Evolutionary conservation across 2,888 invertebrate species (phyloP).

Genomic region (Stictocephala bisonia): DNA sequence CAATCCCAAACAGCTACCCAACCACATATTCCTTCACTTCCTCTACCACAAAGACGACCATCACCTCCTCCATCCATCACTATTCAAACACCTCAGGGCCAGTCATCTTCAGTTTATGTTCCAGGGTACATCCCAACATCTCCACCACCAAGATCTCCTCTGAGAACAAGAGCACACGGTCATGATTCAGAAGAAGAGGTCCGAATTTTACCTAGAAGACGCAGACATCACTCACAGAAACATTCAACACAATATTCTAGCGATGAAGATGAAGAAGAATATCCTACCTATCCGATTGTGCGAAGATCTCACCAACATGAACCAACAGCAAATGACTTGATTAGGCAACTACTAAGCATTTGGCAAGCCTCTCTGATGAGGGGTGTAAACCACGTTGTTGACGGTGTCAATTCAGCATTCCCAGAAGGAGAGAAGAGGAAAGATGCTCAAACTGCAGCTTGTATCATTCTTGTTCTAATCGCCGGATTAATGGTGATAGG

Average conservation of each 20-base stretch:
- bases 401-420: constrained; percentile 64
- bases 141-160: constrained; percentile 23
- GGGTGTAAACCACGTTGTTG: constrained; percentile 72
- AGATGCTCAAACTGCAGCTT: constrained; percentile 79
- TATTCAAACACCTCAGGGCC: constrained; percentile 22
- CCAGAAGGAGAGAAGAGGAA: constrained; percentile 72
- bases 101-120: constrained; percentile 1
- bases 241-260: constrained; percentile 50
- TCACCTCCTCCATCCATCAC: constrained; percentile 27
- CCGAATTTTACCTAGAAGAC: constrained; percentile 27
- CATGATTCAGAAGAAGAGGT: constrained; percentile 41
- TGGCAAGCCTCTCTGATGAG: constrained; percentile 67
- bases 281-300: constrained; percentile 9
- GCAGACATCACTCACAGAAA: constrained; percentile 53
- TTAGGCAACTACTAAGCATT: constrained; percentile 70
- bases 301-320: constrained; percentile 26
- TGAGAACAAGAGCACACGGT: constrained; percentile 25
- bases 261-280: constrained; percentile 55
- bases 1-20: constrained; percentile 25
- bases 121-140: constrained; percentile 32
- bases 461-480: constrained; percentile 81
- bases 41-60: not conserved
- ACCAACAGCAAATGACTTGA: constrained; percentile 71
- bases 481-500: constrained; percentile 82
- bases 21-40: constrained; percentile 9